Conservation (phyloP, 2,113 vertebrate genomes). For the Mohoua ochrocephala region DNA sequence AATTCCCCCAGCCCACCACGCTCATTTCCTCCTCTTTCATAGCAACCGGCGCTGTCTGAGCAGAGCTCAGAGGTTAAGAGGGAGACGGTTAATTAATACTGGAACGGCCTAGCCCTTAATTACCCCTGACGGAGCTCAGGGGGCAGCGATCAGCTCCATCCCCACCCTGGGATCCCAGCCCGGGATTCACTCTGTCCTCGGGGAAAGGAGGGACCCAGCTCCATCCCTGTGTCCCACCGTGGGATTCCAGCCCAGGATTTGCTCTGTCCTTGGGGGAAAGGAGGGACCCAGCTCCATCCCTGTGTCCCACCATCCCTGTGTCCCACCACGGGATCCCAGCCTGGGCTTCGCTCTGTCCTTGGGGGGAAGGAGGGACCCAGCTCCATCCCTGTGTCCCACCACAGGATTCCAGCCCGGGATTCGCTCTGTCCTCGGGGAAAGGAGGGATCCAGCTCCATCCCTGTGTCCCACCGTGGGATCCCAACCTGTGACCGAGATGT, state of each 20-base stretch:
- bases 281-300: background rate
- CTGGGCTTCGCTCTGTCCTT: no score
- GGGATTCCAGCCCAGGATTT: background rate
- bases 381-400: no score
- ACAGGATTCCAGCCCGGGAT: no score
- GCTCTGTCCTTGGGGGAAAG: accelerated
- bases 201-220: no score
- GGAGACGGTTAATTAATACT: slow-evolving; percentile 36
- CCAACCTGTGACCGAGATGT: accelerated
- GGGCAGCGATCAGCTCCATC: background rate
- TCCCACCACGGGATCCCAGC: no score
- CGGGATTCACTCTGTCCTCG: no score
- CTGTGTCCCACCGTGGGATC: background rate
- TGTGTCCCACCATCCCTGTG: background rate
- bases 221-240: background rate
- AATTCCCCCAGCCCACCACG: background rate
- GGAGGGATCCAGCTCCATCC: background rate
- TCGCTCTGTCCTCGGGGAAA: no score
- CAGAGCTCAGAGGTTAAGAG: slow-evolving; percentile 25
- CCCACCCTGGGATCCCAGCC: background rate
- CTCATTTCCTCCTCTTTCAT: slow-evolving; percentile 17
- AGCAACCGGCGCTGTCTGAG: slow-evolving; percentile 4
- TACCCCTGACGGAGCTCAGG: background rate
- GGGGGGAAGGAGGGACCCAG: no score
- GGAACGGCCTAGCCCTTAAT: background rate